Conservation (phyloP, 2,797 vertebrate species). For the Ctenochaetus hawaiiensis region DNA sequence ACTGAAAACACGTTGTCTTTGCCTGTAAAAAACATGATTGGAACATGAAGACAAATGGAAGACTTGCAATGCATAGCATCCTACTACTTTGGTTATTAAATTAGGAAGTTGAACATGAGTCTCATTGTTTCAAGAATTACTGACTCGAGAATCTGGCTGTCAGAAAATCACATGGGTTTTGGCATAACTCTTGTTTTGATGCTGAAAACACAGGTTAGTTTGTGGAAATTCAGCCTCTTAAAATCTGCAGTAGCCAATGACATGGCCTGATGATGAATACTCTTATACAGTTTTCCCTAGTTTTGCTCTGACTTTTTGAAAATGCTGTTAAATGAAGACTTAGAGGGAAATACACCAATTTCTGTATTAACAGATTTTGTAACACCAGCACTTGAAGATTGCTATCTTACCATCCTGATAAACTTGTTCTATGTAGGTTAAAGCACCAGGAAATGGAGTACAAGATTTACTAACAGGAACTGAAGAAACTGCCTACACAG, state of each 20-base stretch:
- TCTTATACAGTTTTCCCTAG: slow-evolving; percentile 1
- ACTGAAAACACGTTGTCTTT: slow-evolving; percentile 40
- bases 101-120: slow-evolving; percentile 62
- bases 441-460: slow-evolving; percentile 50
- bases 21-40: slow-evolving; percentile 24
- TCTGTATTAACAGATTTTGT: slow-evolving; percentile 1
- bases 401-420: slow-evolving; percentile 1
- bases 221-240: slow-evolving; percentile 25
- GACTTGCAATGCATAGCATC: slow-evolving; percentile 18
- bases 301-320: background rate
- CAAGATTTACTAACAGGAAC: slow-evolving; percentile 48
- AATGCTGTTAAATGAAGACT: background rate
- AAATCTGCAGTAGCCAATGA: slow-evolving; percentile 13
- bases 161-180: slow-evolving; percentile 36
- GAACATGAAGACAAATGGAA: slow-evolving; percentile 29
- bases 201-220: slow-evolving; percentile 29
- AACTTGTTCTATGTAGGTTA: slow-evolving; percentile 39
- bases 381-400: background rate
- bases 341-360: background rate
- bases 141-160: slow-evolving; percentile 10
- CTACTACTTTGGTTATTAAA: slow-evolving; percentile 56
- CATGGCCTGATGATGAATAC: slow-evolving; percentile 1
- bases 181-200: slow-evolving; percentile 23
- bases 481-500: slow-evolving; percentile 30
- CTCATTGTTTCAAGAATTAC: slow-evolving; percentile 59